A percentile compares a stretch with the other conserved stretches of the same genome.
Evolutionary conservation across 2,797 vertebrate species (phyloP).

Genomic region (Falco biarmicus): DNA sequence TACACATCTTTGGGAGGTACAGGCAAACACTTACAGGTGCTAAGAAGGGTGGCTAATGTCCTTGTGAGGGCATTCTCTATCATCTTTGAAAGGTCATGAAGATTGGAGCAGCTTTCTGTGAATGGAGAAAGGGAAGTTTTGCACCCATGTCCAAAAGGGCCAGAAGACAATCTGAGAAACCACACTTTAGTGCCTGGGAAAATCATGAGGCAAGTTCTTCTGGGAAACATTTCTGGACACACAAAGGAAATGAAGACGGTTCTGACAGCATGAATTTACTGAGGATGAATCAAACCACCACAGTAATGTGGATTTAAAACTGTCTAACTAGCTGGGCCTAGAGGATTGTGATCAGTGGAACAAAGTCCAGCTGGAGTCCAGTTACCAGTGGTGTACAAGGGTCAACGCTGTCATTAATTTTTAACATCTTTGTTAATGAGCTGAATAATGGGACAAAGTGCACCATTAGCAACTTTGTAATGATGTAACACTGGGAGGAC

Average conservation of each 20-base stretch:
- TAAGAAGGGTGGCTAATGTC: not conserved
- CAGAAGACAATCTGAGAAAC: not conserved
- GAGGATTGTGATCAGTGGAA: not conserved
- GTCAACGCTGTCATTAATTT: too few species aligned
- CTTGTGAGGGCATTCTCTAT: not conserved
- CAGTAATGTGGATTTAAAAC: not conserved
- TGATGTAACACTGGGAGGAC: not conserved
- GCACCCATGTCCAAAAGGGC: not conserved
- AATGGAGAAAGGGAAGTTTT: not conserved
- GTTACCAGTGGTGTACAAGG: too few species aligned
- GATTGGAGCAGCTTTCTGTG: not conserved
- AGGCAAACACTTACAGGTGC: fast-evolving
- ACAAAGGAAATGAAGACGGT: not conserved
- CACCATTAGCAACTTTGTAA: not conserved
- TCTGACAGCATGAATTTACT: not conserved
- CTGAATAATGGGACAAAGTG: too few species aligned
- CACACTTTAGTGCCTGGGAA: not conserved
- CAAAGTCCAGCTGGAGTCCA: not conserved
- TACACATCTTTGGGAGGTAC: not conserved
- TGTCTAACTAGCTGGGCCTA: not conserved
- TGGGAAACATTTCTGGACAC: not conserved
- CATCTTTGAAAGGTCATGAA: not conserved
- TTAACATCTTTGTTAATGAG: too few species aligned
- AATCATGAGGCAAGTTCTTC: not conserved
- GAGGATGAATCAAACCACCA: not conserved